These are phyloP conservation scores for Percopsis transmontana DNA, from an alignment of 2,113 vertebrate genomes.

Conservation along the genomic window DNA sequence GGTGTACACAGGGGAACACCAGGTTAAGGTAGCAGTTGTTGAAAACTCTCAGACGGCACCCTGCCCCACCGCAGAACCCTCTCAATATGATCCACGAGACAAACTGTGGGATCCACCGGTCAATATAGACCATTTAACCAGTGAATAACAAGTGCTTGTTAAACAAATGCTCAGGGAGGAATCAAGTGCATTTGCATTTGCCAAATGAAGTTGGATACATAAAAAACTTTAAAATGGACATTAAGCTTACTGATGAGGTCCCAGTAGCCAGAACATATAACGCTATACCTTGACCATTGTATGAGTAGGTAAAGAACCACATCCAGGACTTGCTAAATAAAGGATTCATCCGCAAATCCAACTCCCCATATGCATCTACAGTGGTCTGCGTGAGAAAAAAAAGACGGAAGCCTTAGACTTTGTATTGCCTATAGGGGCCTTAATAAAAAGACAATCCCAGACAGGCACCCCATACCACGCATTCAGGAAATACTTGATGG, in stretches of 20 bases:
- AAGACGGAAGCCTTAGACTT: slow-evolving; percentile 7
- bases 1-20: not conserved
- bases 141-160: slow-evolving; percentile 2
- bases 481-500: slow-evolving; percentile 13
- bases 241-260: not conserved
- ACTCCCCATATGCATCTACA: not conserved
- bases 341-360: slow-evolving; percentile 8
- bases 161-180: slow-evolving; percentile 12
- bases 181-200: not conserved
- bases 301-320: slow-evolving; percentile 10
- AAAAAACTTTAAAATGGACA: slow-evolving; percentile 2
- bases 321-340: slow-evolving; percentile 3
- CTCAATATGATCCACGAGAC: not conserved
- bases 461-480: slow-evolving; percentile 6
- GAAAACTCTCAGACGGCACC: not conserved
- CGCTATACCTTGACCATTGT: slow-evolving; percentile 5
- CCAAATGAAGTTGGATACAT: slow-evolving; percentile 2
- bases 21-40: not conserved
- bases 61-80: not conserved
- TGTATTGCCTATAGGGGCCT: slow-evolving; percentile 8
- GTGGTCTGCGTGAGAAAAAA: slow-evolving; percentile 1
- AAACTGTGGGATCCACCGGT: slow-evolving; percentile 2
- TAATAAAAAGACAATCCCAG: slow-evolving; percentile 13
- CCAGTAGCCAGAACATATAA: slow-evolving; percentile 12
- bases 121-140: slow-evolving; percentile 3